Evolutionary conservation across 2,797 vertebrate genomes (phyloP).

Genomic region (Periparus ater): DNA sequence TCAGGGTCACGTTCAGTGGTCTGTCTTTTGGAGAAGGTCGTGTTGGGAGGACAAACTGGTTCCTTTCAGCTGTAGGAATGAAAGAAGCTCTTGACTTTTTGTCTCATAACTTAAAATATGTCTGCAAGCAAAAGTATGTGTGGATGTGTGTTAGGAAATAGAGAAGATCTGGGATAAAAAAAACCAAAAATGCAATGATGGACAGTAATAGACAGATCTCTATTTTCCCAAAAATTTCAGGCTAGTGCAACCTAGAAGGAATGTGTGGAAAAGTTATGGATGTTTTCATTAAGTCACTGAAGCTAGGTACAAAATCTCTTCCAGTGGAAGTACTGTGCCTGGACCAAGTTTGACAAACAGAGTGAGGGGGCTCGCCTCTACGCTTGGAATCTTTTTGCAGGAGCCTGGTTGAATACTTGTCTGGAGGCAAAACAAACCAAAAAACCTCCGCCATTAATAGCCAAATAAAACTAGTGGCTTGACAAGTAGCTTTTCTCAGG

Average conservation of each 20-base stretch:
- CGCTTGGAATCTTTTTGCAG: background rate
- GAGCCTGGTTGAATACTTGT: background rate
- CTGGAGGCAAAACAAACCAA: background rate
- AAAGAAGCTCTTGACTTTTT: background rate
- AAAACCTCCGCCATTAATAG: background rate
- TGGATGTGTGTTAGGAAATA: background rate
- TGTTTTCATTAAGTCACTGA: background rate
- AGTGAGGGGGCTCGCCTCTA: background rate
- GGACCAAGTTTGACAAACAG: background rate
- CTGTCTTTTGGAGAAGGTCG: background rate
- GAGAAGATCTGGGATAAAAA: background rate
- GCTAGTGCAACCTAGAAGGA: background rate
- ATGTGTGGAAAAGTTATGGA: background rate
- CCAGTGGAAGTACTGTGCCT: background rate
- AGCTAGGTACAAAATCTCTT: conserved; percentile 1
- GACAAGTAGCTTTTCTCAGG: background rate
- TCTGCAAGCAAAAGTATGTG: background rate
- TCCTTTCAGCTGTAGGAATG: background rate
- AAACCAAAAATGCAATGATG: background rate
- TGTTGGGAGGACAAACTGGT: background rate
- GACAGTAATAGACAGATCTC: background rate
- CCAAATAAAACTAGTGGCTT: background rate
- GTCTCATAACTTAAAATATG: background rate
- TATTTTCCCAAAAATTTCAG: background rate
- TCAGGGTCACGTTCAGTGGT: background rate